A percentile compares a stretch with the other conserved stretches of the same genome.
Evolutionary conservation across 2,797 vertebrate genomes (phyloP).

Genomic region (Microhierax caerulescens): DNA sequence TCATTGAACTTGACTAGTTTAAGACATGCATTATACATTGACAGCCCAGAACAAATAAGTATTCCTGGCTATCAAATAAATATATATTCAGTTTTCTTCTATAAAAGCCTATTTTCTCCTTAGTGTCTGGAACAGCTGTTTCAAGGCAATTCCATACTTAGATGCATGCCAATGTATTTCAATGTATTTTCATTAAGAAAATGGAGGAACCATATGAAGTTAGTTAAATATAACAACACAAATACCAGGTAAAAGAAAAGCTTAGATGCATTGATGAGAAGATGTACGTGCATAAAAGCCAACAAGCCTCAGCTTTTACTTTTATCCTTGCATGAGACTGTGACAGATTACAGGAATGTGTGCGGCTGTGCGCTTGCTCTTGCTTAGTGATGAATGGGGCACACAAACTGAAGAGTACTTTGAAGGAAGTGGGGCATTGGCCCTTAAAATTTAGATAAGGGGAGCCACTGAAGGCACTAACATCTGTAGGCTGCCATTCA

Average conservation of each 20-base stretch:
- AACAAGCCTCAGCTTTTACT: neutral
- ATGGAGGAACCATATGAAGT: neutral
- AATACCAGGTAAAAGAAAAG: neutral
- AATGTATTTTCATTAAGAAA: neutral
- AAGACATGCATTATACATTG: neutral
- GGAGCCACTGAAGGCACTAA: neutral
- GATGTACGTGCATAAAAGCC: neutral
- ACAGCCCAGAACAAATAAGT: neutral
- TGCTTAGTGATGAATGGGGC: neutral
- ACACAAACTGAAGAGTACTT: accelerated
- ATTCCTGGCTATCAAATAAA: neutral
- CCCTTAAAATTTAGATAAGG: neutral
- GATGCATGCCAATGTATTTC: neutral
- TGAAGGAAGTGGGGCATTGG: neutral
- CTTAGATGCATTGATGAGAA: neutral
- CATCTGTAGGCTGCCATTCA: neutral
- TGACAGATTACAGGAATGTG: neutral
- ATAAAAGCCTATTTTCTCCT: neutral
- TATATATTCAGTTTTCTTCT: neutral
- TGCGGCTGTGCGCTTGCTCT: neutral
- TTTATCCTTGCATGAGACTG: neutral
- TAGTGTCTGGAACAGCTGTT: neutral
- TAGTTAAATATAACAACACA: neutral
- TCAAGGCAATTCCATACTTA: neutral
- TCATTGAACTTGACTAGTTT: neutral